phyloP scores from a whole-genome alignment of 1,140 invertebrate genomes.

The Listronotus oregonensis region DNA sequence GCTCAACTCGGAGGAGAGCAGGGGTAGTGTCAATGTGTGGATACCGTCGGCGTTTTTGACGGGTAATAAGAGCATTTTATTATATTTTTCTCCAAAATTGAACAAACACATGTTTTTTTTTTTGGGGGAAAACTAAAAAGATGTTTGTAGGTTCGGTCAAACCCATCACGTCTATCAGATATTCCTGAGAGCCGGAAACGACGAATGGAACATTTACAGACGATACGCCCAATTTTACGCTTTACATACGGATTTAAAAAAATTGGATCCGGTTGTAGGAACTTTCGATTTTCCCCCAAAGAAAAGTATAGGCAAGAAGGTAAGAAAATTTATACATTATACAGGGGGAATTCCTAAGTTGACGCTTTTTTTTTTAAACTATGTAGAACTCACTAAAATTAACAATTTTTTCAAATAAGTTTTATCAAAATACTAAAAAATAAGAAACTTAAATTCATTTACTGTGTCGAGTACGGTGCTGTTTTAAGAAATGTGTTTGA shows the following conservation, averaged over 20 bases:
- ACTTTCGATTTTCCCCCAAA: conserved; percentile 93
- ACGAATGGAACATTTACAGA: conserved; percentile 93
- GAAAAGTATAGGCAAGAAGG: conserved; percentile 88
- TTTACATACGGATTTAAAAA: conserved; percentile 80
- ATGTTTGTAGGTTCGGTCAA: conserved; percentile 56
- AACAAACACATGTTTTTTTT: too few relatives aligned
- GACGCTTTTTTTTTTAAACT: too few relatives aligned
- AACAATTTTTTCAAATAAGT: too few relatives aligned
- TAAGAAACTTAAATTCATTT: too few relatives aligned
- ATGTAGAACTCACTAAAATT: too few relatives aligned
- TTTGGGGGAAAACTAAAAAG: too few relatives aligned
- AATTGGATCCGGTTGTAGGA: conserved; percentile 75
- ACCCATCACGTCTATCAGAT: conserved; percentile 90
- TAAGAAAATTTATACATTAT: conserved; percentile 56
- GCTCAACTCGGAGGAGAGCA: conserved; percentile 51
- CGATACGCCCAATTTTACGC: conserved; percentile 89
- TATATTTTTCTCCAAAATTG: too few relatives aligned
- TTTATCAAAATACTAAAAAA: too few relatives aligned
- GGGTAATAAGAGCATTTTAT: conserved; percentile 57
- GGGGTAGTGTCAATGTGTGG: conserved; percentile 76
- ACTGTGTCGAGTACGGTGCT: too few relatives aligned
- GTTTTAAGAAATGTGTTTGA: too few relatives aligned
- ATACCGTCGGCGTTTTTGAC: conserved; percentile 89
- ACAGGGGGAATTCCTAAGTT: too few relatives aligned
- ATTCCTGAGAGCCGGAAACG: conserved; percentile 81